phyloP scores from a whole-genome alignment of 1,140 invertebrate genomes.

The Diprion similis region DNA sequence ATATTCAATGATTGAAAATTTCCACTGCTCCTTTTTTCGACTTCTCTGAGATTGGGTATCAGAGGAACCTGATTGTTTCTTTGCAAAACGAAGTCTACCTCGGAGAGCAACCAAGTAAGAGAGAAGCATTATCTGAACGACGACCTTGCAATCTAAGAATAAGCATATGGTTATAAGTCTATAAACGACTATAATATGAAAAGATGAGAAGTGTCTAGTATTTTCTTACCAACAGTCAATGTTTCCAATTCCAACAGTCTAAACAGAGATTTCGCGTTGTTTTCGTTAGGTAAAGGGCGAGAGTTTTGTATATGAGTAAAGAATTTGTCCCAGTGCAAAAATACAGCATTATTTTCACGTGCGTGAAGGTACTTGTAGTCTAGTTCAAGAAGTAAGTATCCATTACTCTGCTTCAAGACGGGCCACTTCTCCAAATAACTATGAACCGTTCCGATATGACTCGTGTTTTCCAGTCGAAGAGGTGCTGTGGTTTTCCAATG shows the following conservation, averaged over 20 bases:
- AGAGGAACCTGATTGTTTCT: too few species aligned
- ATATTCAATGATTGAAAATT: constrained; percentile 17
- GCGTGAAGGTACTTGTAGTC: neutral
- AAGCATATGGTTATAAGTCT: neutral
- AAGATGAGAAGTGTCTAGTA: too few species aligned
- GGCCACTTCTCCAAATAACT: neutral
- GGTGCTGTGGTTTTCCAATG: constrained; percentile 17
- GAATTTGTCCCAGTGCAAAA: neutral
- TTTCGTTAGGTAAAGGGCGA: neutral
- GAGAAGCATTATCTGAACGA: constrained; percentile 11
- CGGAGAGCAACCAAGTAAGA: constrained; percentile 3
- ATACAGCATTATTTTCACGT: neutral
- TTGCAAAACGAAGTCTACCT: neutral
- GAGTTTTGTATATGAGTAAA: neutral
- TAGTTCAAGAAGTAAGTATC: neutral
- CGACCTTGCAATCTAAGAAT: constrained; percentile 4
- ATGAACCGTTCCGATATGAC: neutral
- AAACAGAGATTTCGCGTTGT: neutral
- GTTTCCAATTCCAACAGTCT: too few species aligned
- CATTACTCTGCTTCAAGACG: neutral
- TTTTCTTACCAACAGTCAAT: too few species aligned
- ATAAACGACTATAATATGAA: neutral
- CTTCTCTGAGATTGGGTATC: too few species aligned
- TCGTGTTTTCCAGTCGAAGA: neutral
- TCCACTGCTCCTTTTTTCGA: constrained; percentile 14